phyloP scores from a whole-genome alignment of 2,113 vertebrate genomes.

The Neolamprologus brichardi region DNA sequence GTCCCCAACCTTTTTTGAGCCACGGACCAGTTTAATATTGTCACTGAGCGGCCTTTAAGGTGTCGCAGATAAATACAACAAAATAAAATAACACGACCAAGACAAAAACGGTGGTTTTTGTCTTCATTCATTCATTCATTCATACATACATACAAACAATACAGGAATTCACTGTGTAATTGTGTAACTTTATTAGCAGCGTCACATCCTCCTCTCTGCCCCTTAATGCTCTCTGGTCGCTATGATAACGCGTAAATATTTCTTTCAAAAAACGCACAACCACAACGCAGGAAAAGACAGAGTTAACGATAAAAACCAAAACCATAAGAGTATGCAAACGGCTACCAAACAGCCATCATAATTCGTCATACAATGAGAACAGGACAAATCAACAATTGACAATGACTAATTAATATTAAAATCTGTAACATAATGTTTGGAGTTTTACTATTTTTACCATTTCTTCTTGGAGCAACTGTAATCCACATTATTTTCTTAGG shows the following conservation, averaged over 20 bases:
- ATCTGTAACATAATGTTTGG: neutral
- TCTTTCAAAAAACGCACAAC: neutral
- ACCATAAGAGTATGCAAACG: neutral
- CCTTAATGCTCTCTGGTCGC: neutral
- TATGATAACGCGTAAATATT: neutral
- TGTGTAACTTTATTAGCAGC: neutral
- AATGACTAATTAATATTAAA: neutral
- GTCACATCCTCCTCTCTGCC: neutral
- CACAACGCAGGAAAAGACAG: neutral
- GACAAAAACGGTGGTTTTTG: neutral
- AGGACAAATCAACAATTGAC: neutral
- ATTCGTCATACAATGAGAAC: neutral
- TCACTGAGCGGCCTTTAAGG: neutral
- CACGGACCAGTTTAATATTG: neutral
- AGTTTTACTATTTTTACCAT: neutral
- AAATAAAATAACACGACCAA: rapidly evolving
- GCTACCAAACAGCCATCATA: neutral
- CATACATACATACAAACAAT: neutral
- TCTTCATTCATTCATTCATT: rapidly evolving
- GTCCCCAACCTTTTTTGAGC: neutral
- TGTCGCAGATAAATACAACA: neutral
- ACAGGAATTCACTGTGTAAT: neutral
- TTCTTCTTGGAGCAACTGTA: neutral
- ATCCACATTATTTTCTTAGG: rapidly evolving
- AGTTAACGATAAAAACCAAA: neutral